Percentiles rank a stretch among this genome's conserved stretches.
These are phyloP conservation scores for Anabas testudineus DNA, from an alignment of 2,797 vertebrate genomes.

Conservation along the genomic window DNA sequence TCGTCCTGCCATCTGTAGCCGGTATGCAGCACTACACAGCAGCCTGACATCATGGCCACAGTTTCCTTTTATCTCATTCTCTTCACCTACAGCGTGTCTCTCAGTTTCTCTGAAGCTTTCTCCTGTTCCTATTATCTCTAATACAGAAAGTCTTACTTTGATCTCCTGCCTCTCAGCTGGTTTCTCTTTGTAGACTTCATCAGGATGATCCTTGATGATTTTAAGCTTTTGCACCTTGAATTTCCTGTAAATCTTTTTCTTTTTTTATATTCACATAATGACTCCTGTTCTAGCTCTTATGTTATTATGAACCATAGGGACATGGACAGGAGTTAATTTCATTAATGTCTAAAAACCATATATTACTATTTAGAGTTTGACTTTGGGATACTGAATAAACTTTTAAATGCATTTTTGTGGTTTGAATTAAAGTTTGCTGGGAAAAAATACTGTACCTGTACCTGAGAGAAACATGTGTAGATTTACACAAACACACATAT, in stretches of 20 bases:
- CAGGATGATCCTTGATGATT: too few relatives aligned
- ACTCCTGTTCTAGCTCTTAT: too few relatives aligned
- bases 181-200: neutral
- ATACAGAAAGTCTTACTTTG: neutral
- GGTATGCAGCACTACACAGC: slow-evolving; percentile 57
- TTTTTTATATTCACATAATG: too few relatives aligned
- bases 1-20: slow-evolving; percentile 68
- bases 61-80: slow-evolving; percentile 25
- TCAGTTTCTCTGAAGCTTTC: neutral
- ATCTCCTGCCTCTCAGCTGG: neutral
- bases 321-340: neutral
- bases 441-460: neutral
- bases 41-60: slow-evolving; percentile 54
- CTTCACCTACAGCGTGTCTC: neutral
- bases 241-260: too few relatives aligned
- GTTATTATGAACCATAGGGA: too few relatives aligned
- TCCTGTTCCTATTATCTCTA: neutral
- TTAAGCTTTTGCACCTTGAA: too few relatives aligned
- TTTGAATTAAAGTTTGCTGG: too few relatives aligned
- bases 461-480: neutral
- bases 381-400: neutral
- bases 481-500: neutral
- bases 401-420: neutral
- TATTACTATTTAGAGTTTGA: too few relatives aligned
- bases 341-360: too few relatives aligned